Evolutionary conservation across 2,888 invertebrate genomes (phyloP), one percentile per base, ranked within the genome.

Genomic region (Himalopsyche japonica): DNA sequence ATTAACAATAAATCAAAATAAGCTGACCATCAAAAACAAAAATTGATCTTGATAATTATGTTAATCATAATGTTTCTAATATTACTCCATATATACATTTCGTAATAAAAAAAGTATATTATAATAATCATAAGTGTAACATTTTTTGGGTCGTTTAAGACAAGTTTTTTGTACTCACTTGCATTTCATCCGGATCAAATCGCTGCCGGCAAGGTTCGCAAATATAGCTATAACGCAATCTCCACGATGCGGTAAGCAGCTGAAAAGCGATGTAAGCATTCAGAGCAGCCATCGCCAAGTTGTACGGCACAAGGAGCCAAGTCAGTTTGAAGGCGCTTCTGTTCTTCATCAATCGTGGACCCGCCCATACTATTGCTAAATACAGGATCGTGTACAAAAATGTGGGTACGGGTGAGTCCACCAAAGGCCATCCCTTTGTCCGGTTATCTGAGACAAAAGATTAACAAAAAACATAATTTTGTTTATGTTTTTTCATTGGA

Each of bases 241-340:
- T 93, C 84, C 94, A 94, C 4, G 96, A 95, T 3, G 96, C 95
- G 24, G 95, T 93, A 5, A 96, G 90, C 84, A 96, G 89, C 92
- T 97, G 95, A 85, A 95, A 90, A 81, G 96, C 96, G 89, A 98
- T 98, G 89, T 97, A 97, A 4, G 94, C 93, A 89, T 98, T 98
- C 79, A 98, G 91, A 0, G 91, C 91, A 3, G 97, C 96, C 95
- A 98, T 96, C 0, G 94, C 93, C 86, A 98, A 91, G 90, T 98
- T 98, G 90, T 98, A 98, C 3, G 95, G 94, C 82, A 98, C 94
- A 87, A 98, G 92, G 1, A 96, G 90, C 93, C 94, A 94, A 27
- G 95, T 95, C 78, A 98, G 90, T 87, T 95, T 93, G 88, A 96
- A 95, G 0, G 98, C 95, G 89, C 94, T 93, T 85, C 96, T 92